Base-by-base conservation (phyloP, 1,140 invertebrate genomes). In the Lordiphosa clarofinis region DNA sequence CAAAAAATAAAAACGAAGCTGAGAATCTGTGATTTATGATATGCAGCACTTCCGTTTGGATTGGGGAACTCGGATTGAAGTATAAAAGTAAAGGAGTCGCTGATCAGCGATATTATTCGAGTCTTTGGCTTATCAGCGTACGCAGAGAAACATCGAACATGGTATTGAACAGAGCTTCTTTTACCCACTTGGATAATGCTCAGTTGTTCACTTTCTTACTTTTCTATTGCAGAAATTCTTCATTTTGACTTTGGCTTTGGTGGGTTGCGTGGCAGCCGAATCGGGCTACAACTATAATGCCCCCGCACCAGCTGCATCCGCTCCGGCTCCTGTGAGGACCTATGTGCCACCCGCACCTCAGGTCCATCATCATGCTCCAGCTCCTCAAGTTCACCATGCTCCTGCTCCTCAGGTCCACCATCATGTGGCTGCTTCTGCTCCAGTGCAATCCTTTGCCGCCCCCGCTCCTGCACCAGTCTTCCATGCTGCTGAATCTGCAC, bases 81-180 rank as follows among this genome's bases (percentile, higher is more conserved):
- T 82, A 82, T 84, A 84, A 84, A 84, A 84, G 78, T 63, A 52
- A 55, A 61, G 67, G 47, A 69, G 65, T 31, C 31, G 15, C n/a
- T 5, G 58, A 39, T 40, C 12, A 9, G 56, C 49, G 53, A 56
- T 63, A 78, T 73, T 84, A 78, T 84, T 78, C 73, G 61, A 65
- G 59, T 69, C 52, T 61, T 62, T 59, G 53, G 38, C 50, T 42
- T 64, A 52, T 37, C 67, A 70, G 64, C 58, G 24, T 28, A 73
- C 36, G 56, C 76, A 56, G 66, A 76, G 12, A 13, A 58, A 28
- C 67, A 52, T 35, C 11, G 4, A 59, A 73, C 66, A 84, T 82
- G 76, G 76, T 82, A 84, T 78, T 56, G 66, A 46, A 37, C 24
- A 13, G 6, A 11, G 11, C 12, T 6, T 7, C 39, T 36, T 10